These are phyloP conservation scores for Slavum lentiscoides DNA, from an alignment of 2,888 invertebrate species.

Conservation along the genomic window DNA sequence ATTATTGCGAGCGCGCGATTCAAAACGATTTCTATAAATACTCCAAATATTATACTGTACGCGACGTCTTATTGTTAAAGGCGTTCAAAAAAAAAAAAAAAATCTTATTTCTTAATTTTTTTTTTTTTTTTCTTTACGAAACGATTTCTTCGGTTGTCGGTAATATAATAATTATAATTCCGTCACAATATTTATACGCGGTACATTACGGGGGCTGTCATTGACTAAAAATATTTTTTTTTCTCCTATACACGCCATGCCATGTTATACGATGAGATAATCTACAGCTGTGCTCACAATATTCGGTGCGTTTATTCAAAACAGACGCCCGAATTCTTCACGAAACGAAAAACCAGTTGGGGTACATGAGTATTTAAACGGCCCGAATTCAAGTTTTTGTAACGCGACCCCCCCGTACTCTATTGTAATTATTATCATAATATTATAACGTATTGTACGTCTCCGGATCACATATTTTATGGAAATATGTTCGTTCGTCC, in stretches of 20 bases:
- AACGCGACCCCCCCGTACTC: no score
- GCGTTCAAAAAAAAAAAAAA: neutral
- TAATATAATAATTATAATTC: slow-evolving; percentile 27
- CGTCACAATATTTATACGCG: slow-evolving; percentile 41
- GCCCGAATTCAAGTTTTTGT: no score
- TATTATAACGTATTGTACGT: no score
- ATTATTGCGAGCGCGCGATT: no score
- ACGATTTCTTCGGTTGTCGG: slow-evolving; percentile 11
- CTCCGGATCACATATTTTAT: no score
- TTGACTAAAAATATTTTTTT: slow-evolving; percentile 11
- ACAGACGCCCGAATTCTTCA: neutral
- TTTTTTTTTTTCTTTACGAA: neutral
- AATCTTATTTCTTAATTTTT: no score
- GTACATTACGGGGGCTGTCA: neutral
- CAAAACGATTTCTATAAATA: neutral
- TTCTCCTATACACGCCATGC: neutral
- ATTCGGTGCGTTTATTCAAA: slow-evolving; percentile 14
- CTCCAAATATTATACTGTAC: neutral
- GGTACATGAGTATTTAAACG: no score
- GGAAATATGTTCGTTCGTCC: no score
- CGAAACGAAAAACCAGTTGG: neutral
- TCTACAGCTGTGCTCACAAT: neutral
- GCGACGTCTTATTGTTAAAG: neutral
- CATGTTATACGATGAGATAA: neutral
- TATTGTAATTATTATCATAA: no score